These are phyloP conservation scores for Cavia porcellus DNA, from an alignment of 2,113 vertebrate genomes.

Conservation along the genomic window DNA sequence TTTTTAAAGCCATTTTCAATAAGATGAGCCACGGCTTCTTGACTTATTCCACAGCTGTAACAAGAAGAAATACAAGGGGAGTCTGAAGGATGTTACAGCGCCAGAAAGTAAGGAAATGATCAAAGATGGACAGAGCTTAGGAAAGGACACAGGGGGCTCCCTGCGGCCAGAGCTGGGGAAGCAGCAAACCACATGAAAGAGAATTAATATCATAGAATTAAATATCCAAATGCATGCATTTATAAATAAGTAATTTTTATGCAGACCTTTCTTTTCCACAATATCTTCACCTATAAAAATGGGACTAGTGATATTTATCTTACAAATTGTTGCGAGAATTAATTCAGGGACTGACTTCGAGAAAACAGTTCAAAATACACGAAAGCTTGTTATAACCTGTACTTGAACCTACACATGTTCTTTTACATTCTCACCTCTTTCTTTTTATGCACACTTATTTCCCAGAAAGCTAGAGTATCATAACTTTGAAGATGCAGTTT, in stretches of 20 bases:
- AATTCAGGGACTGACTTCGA: not conserved
- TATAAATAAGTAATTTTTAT: not conserved
- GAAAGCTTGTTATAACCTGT: not conserved
- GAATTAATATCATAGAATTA: not conserved
- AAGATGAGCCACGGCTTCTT: not conserved
- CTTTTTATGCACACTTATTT: not conserved
- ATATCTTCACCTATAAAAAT: not conserved
- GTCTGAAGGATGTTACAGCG: not conserved
- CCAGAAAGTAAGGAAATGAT: not conserved
- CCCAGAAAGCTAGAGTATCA: not conserved
- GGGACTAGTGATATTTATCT: not conserved
- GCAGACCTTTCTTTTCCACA: not conserved
- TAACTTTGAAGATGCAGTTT: constrained; percentile 28
- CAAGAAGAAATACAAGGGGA: not conserved
- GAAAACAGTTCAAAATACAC: not conserved
- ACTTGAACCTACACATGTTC: not conserved
- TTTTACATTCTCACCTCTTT: not conserved
- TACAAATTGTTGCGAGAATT: not conserved
- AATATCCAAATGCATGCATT: not conserved
- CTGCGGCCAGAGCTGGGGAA: not conserved
- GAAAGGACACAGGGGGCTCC: not conserved
- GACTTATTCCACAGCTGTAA: not conserved
- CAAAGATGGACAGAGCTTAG: not conserved
- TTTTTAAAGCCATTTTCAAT: not conserved
- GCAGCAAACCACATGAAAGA: not conserved